These are phyloP conservation scores for Laspeyria flexula DNA, from an alignment of 2,888 invertebrate genomes.

Conservation along the genomic window DNA sequence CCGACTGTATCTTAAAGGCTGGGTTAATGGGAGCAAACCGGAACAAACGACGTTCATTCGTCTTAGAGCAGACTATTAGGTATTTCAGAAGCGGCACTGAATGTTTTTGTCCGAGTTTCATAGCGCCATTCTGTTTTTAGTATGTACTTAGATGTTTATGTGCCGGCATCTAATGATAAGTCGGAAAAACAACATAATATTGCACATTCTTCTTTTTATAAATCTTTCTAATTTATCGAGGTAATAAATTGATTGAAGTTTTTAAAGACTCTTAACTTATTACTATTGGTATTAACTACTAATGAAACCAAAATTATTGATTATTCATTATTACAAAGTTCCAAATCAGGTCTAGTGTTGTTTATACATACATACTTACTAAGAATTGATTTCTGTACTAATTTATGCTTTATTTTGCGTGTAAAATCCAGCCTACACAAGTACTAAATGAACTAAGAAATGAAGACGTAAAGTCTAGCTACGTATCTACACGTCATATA, in stretches of 20 bases:
- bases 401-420: no score
- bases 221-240: no score
- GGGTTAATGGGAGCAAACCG: conserved; percentile 74
- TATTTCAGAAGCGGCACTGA: conserved; percentile 33
- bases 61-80: conserved; percentile 51
- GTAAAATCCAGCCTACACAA: no score
- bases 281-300: no score
- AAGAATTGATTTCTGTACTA: no score
- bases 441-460: neutral
- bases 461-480: neutral
- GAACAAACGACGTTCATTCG: conserved; percentile 71
- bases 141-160: conserved; percentile 25
- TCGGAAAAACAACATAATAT: neutral
- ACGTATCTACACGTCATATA: conserved; percentile 3
- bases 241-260: no score
- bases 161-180: conserved; percentile 1
- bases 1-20: conserved; percentile 61
- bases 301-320: no score
- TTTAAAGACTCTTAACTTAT: no score
- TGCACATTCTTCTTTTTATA: no score
- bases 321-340: no score
- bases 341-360: no score
- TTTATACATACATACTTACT: no score
- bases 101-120: conserved; percentile 36
- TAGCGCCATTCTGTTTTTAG: conserved; percentile 23